These are phyloP conservation scores for Atractosteus spatula DNA, from an alignment of 2,113 vertebrate genomes.

Conservation along the genomic window DNA sequence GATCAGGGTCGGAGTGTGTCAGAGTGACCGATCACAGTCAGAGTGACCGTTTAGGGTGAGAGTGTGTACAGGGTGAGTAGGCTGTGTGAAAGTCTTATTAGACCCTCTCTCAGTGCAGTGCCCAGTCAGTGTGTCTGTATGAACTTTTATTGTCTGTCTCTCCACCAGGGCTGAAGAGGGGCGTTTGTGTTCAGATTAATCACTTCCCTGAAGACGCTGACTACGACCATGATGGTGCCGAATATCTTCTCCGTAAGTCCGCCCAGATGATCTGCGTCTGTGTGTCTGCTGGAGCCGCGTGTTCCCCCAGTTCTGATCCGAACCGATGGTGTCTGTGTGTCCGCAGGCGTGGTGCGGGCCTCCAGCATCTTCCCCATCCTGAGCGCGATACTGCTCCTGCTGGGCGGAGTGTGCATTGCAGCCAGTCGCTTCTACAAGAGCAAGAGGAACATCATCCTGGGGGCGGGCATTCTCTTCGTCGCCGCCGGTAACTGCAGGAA, in stretches of 20 bases:
- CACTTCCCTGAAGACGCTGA: slow-evolving; percentile 92
- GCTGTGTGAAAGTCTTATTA: background rate
- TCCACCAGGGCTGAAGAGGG: slow-evolving; percentile 79
- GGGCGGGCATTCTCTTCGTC: slow-evolving; percentile 89
- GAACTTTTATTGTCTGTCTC: background rate
- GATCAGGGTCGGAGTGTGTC: too few relatives aligned
- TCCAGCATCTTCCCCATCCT: slow-evolving; percentile 96
- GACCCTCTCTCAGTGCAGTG: too few relatives aligned
- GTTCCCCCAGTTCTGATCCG: slow-evolving; percentile 41
- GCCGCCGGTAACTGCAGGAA: slow-evolving; percentile 76
- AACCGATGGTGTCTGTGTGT: background rate
- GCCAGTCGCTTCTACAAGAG: slow-evolving; percentile 88
- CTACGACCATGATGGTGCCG: slow-evolving; percentile 89
- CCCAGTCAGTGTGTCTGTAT: background rate
- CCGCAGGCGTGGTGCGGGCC: slow-evolving; percentile 84
- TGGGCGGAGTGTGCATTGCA: slow-evolving; percentile 89
- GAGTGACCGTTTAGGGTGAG: background rate
- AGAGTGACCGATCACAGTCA: too few relatives aligned
- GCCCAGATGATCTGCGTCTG: slow-evolving; percentile 12
- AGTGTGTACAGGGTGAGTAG: background rate
- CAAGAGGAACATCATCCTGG: slow-evolving; percentile 89
- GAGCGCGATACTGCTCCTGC: slow-evolving; percentile 87
- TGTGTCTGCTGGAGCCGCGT: slow-evolving; percentile 30
- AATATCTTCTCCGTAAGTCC: slow-evolving; percentile 84
- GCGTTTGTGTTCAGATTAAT: slow-evolving; percentile 89